These are phyloP conservation scores for Cairina moschata DNA, from an alignment of 2,113 vertebrate species.

Conservation along the genomic window DNA sequence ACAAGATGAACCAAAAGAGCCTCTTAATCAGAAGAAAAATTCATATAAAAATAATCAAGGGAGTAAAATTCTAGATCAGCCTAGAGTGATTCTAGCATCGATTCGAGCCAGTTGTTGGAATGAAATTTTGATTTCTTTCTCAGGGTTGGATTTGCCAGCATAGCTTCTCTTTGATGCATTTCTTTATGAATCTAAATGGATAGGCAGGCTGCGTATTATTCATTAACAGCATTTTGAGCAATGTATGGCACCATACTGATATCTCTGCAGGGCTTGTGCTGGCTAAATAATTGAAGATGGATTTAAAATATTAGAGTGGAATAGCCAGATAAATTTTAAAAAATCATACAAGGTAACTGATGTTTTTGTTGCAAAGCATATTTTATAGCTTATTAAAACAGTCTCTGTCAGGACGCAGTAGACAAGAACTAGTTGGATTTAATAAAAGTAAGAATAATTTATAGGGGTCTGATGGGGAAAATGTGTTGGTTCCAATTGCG, in stretches of 20 bases:
- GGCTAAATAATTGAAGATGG: not conserved
- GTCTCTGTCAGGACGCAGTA: not conserved
- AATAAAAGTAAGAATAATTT: not conserved
- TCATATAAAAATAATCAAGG: not conserved
- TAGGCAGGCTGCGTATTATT: not conserved
- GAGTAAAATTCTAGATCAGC: not conserved
- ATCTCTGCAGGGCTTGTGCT: not conserved
- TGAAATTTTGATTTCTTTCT: slow-evolving; percentile 1
- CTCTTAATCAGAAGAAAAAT: not conserved
- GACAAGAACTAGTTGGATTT: not conserved
- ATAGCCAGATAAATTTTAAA: not conserved
- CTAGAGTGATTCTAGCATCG: not conserved
- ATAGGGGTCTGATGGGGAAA: not conserved
- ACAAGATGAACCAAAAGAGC: not conserved
- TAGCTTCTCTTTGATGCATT: not conserved
- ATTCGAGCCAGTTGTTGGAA: not conserved
- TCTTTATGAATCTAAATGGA: not conserved
- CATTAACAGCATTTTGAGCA: not conserved
- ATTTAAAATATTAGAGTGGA: not conserved
- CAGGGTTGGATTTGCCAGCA: not conserved
- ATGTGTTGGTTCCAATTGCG: not conserved
- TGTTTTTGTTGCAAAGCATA: not conserved
- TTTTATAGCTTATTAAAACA: slow-evolving; percentile 4
- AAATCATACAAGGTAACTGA: not conserved
- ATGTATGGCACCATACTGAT: not conserved